Evolutionary conservation across 37 sponge, comb jelly and placozoan species (phyloP), one percentile per base, ranked within the genome.

Genomic region (Agelas oroides): DNA sequence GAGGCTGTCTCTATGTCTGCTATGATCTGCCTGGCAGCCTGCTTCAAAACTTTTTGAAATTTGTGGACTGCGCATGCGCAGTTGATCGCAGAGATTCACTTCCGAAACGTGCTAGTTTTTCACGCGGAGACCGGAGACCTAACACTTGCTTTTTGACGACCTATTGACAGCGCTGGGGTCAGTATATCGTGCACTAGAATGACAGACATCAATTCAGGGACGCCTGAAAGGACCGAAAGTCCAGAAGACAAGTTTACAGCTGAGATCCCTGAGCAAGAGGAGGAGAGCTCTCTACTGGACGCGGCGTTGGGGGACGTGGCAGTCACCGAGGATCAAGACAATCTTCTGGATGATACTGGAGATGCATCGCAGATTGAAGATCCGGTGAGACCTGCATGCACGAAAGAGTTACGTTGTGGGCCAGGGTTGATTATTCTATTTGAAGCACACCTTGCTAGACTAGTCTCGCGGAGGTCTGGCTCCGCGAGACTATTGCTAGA

Each of bases 281-380:
- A 90, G 24, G 90, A 90, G 34, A 65, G 27, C 41, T 60, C 90
- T 0, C 74, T 90, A 28, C 40, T 92, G 32, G 93, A 92, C 34
- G 79, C 83, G 3, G 93, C 64, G 17, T 68, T 87, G 24, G 80
- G 68, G 0, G 78, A 80, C 14, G 74, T 55, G 32, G 59, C 84
- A 40, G 64, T 28, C 46, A 46, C 65, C 0, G 73, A 36, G 6
- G 89, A 39, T 11, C 80, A 82, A 17, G 84, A 77, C 2, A 64
- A 46, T 21, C 31, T 83, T 23, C 60, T 84, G 28, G 88, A 85
- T 58, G 77, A 89, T 20, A 69, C 65, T 37, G 78, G 41, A 34
- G 88, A 80, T 41, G 31, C n/a, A 17, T 75, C 63, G 27, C 46
- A 78, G 21, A 54, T 71, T 16, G 88, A 88, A 82, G 89, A 89